Conservation (phyloP, 1,140 invertebrate genomes). For the Drosophila arawakana region DNA sequence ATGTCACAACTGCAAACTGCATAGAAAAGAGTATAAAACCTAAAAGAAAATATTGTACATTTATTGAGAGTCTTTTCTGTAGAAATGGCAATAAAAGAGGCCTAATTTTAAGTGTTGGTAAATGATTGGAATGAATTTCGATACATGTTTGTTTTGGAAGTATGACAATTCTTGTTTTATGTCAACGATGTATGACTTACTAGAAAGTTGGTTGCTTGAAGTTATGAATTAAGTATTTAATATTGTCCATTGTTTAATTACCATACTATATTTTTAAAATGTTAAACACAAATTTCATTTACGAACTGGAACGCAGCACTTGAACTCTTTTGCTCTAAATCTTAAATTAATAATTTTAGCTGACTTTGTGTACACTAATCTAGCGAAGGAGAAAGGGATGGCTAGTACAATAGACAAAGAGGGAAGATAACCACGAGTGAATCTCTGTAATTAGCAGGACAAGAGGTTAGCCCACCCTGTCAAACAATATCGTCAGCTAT, state of each 20-base stretch:
- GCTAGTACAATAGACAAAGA: not conserved
- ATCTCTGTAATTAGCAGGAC: slow-evolving; percentile 38
- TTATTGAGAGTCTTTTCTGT: slow-evolving; percentile 7
- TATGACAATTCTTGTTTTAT: slow-evolving; percentile 22
- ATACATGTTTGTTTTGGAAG: slow-evolving; percentile 22
- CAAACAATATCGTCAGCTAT: slow-evolving; percentile 35
- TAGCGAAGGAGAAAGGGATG: not conserved
- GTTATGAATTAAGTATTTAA: no score
- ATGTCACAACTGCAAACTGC: slow-evolving; percentile 49
- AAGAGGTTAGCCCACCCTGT: slow-evolving; percentile 10
- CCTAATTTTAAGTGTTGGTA: slow-evolving; percentile 15
- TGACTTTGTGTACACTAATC: slow-evolving; percentile 13
- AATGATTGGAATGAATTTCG: not conserved
- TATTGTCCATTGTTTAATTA: no score
- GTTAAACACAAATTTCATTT: not conserved
- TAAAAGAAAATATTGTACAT: not conserved
- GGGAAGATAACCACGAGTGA: slow-evolving; percentile 1
- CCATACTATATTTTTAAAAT: no score
- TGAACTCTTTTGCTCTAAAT: slow-evolving; percentile 4
- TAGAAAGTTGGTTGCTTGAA: not conserved
- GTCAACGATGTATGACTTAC: not conserved
- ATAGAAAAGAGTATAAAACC: slow-evolving; percentile 12
- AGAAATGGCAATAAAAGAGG: slow-evolving; percentile 1
- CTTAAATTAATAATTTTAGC: slow-evolving; percentile 33
- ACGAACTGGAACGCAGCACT: not conserved